Conservation (phyloP, 2,888 invertebrate genomes). For the Lacanobia wlatinum region DNA sequence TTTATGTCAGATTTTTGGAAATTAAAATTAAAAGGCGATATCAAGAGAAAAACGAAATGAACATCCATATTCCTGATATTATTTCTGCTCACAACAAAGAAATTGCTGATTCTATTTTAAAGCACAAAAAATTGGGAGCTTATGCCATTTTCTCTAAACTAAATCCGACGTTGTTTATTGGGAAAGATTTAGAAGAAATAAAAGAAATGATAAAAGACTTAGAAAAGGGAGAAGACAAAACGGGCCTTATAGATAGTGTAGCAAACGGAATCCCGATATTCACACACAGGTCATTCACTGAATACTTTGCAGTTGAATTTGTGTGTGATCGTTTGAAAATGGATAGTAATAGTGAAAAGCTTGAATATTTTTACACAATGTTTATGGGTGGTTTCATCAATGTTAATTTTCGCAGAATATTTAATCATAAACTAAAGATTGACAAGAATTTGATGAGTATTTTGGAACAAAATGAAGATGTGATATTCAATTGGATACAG, state of each 20-base stretch:
- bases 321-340: neutral
- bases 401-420: neutral
- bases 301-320: conserved; percentile 1
- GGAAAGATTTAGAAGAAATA: neutral
- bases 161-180: neutral
- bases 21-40: neutral
- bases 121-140: neutral
- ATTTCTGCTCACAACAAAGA: neutral
- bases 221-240: neutral
- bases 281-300: neutral
- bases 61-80: neutral
- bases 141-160: neutral
- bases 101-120: neutral
- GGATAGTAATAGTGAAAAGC: neutral
- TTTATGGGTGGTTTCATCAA: neutral
- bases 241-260: neutral
- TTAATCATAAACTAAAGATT: neutral
- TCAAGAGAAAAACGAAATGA: neutral
- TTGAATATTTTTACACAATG: neutral
- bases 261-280: neutral
- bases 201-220: neutral
- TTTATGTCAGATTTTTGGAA: neutral
- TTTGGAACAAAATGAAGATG: neutral
- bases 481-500: neutral
- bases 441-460: neutral